These are phyloP conservation scores for Catharus ustulatus DNA, from an alignment of 2,797 vertebrate genomes.

Conservation along the genomic window DNA sequence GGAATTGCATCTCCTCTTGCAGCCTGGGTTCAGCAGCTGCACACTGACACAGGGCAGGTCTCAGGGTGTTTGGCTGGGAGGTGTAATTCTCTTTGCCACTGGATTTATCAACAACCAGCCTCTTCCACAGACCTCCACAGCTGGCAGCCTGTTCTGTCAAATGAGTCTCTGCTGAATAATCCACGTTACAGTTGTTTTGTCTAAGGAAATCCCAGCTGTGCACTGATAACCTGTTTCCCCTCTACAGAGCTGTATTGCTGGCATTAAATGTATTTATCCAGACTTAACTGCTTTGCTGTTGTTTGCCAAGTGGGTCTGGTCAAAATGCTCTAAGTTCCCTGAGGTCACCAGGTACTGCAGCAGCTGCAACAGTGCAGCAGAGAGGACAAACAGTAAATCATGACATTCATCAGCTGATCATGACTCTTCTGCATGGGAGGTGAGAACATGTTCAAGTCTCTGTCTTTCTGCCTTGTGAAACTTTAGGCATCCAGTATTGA, in stretches of 20 bases:
- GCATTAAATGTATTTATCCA: conserved; percentile 12
- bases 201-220: conserved; percentile 14
- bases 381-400: not conserved
- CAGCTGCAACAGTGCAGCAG: not conserved
- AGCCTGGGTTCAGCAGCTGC: not conserved
- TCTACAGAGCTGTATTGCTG: not conserved
- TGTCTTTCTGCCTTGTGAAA: conserved; percentile 36
- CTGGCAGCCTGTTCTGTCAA: not conserved
- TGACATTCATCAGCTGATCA: not conserved
- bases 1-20: not conserved
- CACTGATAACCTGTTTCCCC: conserved; percentile 10
- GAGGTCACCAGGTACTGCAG: not conserved
- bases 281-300: conserved; percentile 42
- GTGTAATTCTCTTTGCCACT: not conserved
- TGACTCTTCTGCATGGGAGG: not conserved
- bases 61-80: not conserved
- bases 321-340: not conserved
- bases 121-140: not conserved
- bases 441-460: not conserved
- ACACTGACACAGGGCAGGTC: not conserved
- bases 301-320: not conserved
- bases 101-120: not conserved
- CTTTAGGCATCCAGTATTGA: conserved; percentile 91
- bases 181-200: not conserved
- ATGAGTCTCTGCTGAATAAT: not conserved